These are phyloP conservation scores for Chaetogeoica ovagalla DNA, from an alignment of 2,888 invertebrate species.

Conservation along the genomic window DNA sequence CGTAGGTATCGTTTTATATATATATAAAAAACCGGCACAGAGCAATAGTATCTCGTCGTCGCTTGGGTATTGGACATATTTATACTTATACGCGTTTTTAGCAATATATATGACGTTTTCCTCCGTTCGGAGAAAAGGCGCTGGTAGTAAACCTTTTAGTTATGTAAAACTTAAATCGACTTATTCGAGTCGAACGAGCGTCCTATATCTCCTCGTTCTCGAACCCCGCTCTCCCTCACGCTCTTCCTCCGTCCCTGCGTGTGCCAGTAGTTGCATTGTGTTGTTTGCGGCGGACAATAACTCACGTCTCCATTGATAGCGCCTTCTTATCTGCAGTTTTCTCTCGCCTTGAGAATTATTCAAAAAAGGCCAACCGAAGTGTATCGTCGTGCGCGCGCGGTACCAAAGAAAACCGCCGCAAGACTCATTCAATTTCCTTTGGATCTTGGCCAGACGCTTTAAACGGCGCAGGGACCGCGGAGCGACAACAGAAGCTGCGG, in stretches of 20 bases:
- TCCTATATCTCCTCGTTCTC: no score
- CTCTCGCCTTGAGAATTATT: constrained; percentile 32
- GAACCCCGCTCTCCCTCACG: no score
- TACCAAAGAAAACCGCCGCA: constrained; percentile 13
- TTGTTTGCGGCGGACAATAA: background rate
- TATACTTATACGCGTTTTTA: no score
- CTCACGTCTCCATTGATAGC: constrained; percentile 15
- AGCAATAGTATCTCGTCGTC: no score
- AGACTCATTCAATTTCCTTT: constrained; percentile 49
- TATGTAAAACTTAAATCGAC: background rate
- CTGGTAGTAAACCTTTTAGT: background rate
- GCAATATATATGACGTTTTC: background rate
- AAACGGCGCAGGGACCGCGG: constrained; percentile 5
- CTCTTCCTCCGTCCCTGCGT: background rate
- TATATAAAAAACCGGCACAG: no score
- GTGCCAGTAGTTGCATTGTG: constrained; percentile 12
- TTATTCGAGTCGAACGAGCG: background rate
- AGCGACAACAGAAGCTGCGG: background rate
- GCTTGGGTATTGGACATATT: no score
- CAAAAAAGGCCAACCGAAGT: constrained; percentile 33
- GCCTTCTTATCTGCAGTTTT: constrained; percentile 28
- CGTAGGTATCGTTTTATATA: no score
- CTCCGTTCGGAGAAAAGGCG: background rate
- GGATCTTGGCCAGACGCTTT: constrained; percentile 36
- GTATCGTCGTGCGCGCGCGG: constrained; percentile 10